phyloP scores from a whole-genome alignment of 2,113 vertebrate genomes.

The Pithys albifrons region DNA sequence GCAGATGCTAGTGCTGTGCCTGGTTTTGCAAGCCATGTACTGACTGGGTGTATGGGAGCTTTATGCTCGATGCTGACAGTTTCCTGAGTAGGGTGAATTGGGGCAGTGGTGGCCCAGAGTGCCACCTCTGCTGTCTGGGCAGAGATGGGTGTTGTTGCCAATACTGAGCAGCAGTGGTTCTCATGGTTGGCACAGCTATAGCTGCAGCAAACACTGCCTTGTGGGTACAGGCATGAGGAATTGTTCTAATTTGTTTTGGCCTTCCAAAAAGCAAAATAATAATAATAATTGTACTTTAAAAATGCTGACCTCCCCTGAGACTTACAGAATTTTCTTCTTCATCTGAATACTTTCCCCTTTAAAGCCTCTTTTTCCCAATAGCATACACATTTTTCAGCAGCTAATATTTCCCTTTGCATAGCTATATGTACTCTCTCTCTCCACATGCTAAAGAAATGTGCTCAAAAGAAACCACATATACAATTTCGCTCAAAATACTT shows the following conservation, averaged over 20 bases:
- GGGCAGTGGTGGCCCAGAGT: rapidly evolving
- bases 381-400: constrained; percentile 38
- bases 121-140: background rate
- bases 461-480: constrained; percentile 43
- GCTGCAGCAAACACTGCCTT: background rate
- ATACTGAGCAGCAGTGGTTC: background rate
- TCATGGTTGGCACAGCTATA: background rate
- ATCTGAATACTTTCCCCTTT: constrained; percentile 8
- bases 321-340: constrained; percentile 23
- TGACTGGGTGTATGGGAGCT: rapidly evolving
- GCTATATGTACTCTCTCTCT: background rate
- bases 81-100: rapidly evolving
- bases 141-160: background rate
- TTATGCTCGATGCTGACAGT: background rate
- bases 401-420: constrained; percentile 48
- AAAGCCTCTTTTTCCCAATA: background rate
- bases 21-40: background rate
- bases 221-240: background rate
- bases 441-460: constrained; percentile 15
- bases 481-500: constrained; percentile 25
- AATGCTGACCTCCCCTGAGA: background rate
- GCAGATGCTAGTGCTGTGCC: too few relatives aligned
- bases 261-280: background rate
- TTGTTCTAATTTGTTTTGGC: background rate
- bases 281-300: constrained; percentile 1